Percentiles rank a stretch among this genome's conserved stretches.
Evolutionary conservation across 2,797 vertebrate genomes (phyloP).

Genomic region (Acipenser transmontanus): DNA sequence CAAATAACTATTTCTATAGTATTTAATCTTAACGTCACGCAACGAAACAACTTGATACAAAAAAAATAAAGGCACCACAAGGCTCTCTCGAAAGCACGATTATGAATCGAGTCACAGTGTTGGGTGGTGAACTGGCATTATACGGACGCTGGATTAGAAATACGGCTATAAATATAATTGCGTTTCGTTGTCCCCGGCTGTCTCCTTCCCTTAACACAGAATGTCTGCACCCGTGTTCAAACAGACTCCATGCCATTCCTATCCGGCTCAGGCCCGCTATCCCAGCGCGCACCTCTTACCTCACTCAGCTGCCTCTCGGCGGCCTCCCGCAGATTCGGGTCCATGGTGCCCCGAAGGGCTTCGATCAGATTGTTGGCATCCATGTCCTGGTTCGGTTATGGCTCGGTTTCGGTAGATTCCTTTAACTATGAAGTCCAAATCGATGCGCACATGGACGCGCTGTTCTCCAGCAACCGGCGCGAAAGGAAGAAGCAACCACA

Average conservation of each 20-base stretch:
- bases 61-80: too few relatives aligned
- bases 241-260: slow-evolving; percentile 39
- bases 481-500: slow-evolving; percentile 91
- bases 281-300: slow-evolving; percentile 61
- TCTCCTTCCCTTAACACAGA: slow-evolving; percentile 20
- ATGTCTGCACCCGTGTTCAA: slow-evolving; percentile 10
- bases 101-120: neutral
- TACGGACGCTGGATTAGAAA: neutral
- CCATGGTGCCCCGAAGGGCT: slow-evolving; percentile 96
- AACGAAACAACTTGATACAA: too few relatives aligned
- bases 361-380: slow-evolving; percentile 85
- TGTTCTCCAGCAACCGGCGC: slow-evolving; percentile 93
- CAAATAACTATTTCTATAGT: too few relatives aligned
- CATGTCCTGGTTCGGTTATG: slow-evolving; percentile 62
- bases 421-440: slow-evolving; percentile 63
- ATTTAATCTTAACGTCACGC: too few relatives aligned
- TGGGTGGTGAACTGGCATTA: neutral
- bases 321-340: slow-evolving; percentile 87
- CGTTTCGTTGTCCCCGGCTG: slow-evolving; percentile 1
- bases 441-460: slow-evolving; percentile 96
- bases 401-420: slow-evolving; percentile 60
- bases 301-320: slow-evolving; percentile 91
- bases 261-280: slow-evolving; percentile 54
- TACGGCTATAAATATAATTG: too few relatives aligned
- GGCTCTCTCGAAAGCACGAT: too few relatives aligned